Percentiles rank a stretch among this genome's conserved stretches.
Conservation (phyloP, 2,113 vertebrate species). For the Menidia beryllina region DNA sequence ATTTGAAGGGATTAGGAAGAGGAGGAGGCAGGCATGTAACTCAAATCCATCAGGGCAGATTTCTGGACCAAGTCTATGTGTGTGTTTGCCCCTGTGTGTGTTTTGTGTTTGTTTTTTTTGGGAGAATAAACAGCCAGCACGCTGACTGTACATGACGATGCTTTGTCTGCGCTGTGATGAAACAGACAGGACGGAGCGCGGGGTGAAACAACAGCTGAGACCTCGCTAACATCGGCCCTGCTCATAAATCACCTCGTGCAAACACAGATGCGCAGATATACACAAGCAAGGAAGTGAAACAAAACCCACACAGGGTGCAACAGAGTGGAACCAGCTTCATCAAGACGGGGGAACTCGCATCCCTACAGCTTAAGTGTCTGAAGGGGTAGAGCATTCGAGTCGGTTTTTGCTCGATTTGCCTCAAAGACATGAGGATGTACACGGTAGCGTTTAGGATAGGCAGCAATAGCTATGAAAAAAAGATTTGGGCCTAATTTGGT, state of each 20-base stretch:
- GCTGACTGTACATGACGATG: conserved; percentile 1
- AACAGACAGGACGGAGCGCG: conserved; percentile 16
- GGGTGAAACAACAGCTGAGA: conserved; percentile 29
- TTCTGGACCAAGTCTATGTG: conserved; percentile 25
- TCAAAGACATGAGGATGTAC: not conserved
- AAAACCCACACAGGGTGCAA: conserved; percentile 6
- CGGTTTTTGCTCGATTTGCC: not conserved
- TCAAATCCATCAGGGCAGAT: conserved; percentile 68
- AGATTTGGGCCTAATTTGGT: too few species aligned
- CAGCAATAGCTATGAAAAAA: too few species aligned
- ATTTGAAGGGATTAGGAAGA: conserved; percentile 81
- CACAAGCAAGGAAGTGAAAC: conserved; percentile 22
- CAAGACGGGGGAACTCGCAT: conserved; percentile 23
- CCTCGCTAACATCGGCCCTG: conserved; percentile 18
- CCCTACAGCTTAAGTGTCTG: not conserved
- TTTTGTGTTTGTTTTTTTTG: conserved; percentile 29
- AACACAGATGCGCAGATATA: conserved; percentile 33
- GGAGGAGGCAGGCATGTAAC: conserved; percentile 76
- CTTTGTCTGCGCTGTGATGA: conserved; percentile 13
- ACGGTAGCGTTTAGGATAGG: not conserved
- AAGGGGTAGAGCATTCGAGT: not conserved
- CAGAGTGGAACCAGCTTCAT: conserved; percentile 7
- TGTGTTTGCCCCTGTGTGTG: conserved; percentile 23
- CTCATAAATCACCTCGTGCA: conserved; percentile 51
- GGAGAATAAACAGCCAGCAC: conserved; percentile 4